phyloP scores from a whole-genome alignment of 2,113 vertebrate genomes.

The Leuciscus idus region DNA sequence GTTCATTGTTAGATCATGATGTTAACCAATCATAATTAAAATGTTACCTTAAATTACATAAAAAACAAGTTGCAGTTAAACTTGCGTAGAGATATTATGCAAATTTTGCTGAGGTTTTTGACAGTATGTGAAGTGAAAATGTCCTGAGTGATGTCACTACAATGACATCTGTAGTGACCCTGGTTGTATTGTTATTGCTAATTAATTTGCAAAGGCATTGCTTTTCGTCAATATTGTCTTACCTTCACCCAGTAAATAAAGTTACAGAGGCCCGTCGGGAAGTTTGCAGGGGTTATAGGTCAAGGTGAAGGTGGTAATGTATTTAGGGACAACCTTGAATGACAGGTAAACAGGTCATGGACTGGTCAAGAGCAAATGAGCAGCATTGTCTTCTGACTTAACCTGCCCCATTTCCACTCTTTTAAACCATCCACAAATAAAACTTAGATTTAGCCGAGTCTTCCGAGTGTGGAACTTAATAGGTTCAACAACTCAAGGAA shows the following conservation, averaged over 20 bases:
- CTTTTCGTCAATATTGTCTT: background rate
- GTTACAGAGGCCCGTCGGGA: background rate
- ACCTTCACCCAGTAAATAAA: constrained; percentile 5
- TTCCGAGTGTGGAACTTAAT: constrained; percentile 11
- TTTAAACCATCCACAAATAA: constrained; percentile 49
- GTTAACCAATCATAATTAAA: background rate
- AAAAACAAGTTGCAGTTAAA: background rate
- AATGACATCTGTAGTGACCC: background rate
- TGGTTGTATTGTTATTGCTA: background rate
- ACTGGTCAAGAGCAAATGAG: constrained; percentile 41
- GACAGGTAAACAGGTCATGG: constrained; percentile 42
- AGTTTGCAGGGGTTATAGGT: constrained; percentile 41
- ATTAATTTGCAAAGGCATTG: background rate
- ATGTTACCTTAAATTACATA: background rate
- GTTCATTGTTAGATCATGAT: background rate
- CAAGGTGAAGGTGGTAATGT: constrained; percentile 44
- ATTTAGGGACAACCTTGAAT: constrained; percentile 46
- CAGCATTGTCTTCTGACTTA: constrained; percentile 18
- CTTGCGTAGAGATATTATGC: background rate
- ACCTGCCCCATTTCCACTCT: constrained; percentile 6
- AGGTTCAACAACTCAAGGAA: constrained; percentile 45
- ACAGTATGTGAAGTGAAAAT: background rate
- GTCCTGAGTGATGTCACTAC: background rate
- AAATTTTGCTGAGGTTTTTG: background rate
- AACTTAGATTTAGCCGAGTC: background rate